Base-by-base conservation (phyloP, 2,113 vertebrate species). In the Pseudorhombus dupliciocellatus region DNA sequence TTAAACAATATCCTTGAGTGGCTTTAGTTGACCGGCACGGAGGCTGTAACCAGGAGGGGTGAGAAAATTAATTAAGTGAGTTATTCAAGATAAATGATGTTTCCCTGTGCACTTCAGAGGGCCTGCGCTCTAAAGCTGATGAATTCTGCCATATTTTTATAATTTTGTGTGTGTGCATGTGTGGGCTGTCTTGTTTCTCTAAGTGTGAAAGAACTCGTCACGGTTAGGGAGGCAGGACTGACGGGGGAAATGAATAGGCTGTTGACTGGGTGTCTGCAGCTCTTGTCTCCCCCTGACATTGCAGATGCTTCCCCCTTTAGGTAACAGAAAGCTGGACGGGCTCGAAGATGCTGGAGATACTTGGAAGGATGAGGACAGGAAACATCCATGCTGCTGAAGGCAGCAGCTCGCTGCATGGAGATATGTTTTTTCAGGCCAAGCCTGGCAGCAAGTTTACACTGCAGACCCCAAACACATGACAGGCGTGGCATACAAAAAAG, bases 371-470 rank as follows among this genome's bases (percentile, higher is more conserved):
- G 60, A 65, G 71, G 79, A 72, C 60, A 76, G 75, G 72, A 66
- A 74, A 63, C 69, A 71, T 40, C 26, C 56, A 50, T 52, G 66
- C 52, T 69, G 56, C 86, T 77, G 61, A 75, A 77, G 77, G 81
- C 74, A 62, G 79, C 57, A 74, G 72, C 79, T 75, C 77, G 44
- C 60, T 66, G 69, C 78, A 75, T 40, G 53, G 59, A 72, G 70
- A 86, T 80, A 76, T 24, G 21, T 66, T 87, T 86, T 89, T 82
- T 77, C 69, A 81, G 84, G 70, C 85, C 79, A 77, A 78, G 69
- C 58, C 75, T 90, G 82, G 83, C 80, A 83, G 81, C 56, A 54
- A 77, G 51, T 84, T 76, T 85, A 75, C 85, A 79, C 84, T 61
- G 58, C 63, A 66, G 57, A 55, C 28, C 77, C 61, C 20, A 31